Evolutionary conservation across 92 coral and sea anemone species (phyloP).

Genomic region (Porites rus): DNA sequence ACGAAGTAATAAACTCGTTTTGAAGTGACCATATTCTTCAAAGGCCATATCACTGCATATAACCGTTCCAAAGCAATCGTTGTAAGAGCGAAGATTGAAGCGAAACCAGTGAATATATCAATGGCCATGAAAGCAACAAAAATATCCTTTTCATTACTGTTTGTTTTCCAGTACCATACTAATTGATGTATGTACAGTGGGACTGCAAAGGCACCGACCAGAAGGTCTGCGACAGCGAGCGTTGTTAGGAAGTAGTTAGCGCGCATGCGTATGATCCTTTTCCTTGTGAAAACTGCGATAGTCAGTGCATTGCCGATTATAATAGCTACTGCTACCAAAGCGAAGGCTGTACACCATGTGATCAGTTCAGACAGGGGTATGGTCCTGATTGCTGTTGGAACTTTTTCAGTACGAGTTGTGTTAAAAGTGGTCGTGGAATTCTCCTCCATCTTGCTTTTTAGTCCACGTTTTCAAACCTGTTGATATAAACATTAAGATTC

Average conservation of each 20-base stretch:
- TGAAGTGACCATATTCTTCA: constrained; percentile 65
- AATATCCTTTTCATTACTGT: constrained; percentile 15
- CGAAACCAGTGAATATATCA: constrained; percentile 84
- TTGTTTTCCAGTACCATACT: constrained; percentile 71
- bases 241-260: constrained; percentile 82
- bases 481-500: background rate
- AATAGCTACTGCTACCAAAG: constrained; percentile 70
- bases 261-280: constrained; percentile 75
- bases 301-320: constrained; percentile 74
- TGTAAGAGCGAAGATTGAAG: constrained; percentile 80
- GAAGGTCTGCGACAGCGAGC: constrained; percentile 78
- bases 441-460: constrained; percentile 16
- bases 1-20: constrained; percentile 66
- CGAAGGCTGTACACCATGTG: constrained; percentile 70
- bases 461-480: background rate
- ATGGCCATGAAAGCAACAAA: constrained; percentile 69
- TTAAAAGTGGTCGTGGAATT: background rate
- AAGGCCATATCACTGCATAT: constrained; percentile 78
- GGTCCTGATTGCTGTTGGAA: background rate
- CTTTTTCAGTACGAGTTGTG: background rate
- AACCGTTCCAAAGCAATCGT: constrained; percentile 77
- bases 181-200: constrained; percentile 77
- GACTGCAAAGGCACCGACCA: constrained; percentile 77
- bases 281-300: constrained; percentile 82
- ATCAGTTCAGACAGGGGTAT: constrained; percentile 62